Evolutionary conservation across 2,797 vertebrate species (phyloP).

Genomic region (Rallus crepitans): DNA sequence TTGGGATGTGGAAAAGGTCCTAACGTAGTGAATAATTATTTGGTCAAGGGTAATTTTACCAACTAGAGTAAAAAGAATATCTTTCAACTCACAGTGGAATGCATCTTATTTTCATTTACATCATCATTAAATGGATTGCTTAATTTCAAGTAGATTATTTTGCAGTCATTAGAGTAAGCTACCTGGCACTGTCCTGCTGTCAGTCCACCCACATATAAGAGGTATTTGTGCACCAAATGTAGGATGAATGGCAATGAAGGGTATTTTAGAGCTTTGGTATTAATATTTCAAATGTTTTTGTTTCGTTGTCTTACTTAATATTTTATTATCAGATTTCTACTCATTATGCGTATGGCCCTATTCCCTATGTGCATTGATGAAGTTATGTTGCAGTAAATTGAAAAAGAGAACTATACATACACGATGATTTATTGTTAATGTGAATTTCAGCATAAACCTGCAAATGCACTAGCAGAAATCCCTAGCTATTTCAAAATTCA

Average conservation of each 20-base stretch:
- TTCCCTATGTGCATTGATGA: conserved; percentile 50
- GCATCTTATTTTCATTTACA: conserved; percentile 10
- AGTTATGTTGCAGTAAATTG: conserved; percentile 70
- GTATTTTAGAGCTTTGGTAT: conserved; percentile 42
- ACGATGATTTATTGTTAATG: conserved; percentile 76
- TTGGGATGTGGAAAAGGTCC: background rate
- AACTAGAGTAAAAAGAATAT: background rate
- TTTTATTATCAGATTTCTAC: conserved; percentile 74
- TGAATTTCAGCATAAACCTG: conserved; percentile 72
- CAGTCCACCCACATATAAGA: background rate
- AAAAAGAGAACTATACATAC: conserved; percentile 72
- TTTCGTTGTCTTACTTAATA: conserved; percentile 74
- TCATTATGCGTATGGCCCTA: conserved; percentile 44
- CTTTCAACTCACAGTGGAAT: background rate
- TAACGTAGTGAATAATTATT: background rate
- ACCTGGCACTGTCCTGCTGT: background rate
- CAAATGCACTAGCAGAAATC: conserved; percentile 68
- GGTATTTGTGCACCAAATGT: background rate
- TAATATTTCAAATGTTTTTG: conserved; percentile 74
- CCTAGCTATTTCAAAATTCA: conserved; percentile 77
- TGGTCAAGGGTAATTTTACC: background rate
- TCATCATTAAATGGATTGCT: background rate
- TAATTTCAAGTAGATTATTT: conserved; percentile 19
- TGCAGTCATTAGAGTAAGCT: background rate
- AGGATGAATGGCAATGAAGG: conserved; percentile 39